Base-by-base conservation (phyloP, 2,797 vertebrate genomes). In the Chelon auratus region DNA sequence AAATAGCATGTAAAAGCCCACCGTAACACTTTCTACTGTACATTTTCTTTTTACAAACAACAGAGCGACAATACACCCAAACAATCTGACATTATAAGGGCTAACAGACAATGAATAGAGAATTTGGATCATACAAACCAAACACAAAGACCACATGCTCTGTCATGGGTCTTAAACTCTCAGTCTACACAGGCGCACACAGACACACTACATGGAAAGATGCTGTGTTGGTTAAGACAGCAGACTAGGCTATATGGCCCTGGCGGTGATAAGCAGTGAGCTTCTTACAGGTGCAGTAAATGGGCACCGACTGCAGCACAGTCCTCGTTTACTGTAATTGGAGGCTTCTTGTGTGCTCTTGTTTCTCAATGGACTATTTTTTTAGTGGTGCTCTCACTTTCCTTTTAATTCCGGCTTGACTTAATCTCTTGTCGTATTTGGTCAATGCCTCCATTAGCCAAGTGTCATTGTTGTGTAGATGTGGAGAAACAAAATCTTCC, bases 231-330 rank as follows among this genome's bases (percentile, higher is more conserved):
- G 72, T 88, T 82, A 67, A 90, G 72, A 91, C 85, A 88, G 89
- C 87, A 85, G 77, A 84, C 76, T 82, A 85, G 87, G 83, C 85
- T 90, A 73, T 70, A 72, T 70, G 77, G 88, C 85, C 81, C 85
- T 87, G 90, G 86, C 77, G 85, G 87, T 87, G 87, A 81, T 80
- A 55, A 91, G 86, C 82, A 83, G 84, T 84, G 89, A 88, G 83
- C 72, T 87, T 82, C 79, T 66, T 77, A 76, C 39, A 73, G 69
- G 79, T 82, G 77, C 79, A 72, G 18, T 48, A 71, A 77, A 66
- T 30, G 63, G 72, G 72, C 85, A 82, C 80, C 37, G 13, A 71
- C 82, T 84, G 72, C 71, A 72, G 65, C 75, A 76, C 75, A 57
- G 82, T 85, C 61, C 55, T 63, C 57, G 42, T 57, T 70, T 56